These are phyloP conservation scores for Liasis olivaceus DNA, from an alignment of 2,797 vertebrate species.

Conservation along the genomic window DNA sequence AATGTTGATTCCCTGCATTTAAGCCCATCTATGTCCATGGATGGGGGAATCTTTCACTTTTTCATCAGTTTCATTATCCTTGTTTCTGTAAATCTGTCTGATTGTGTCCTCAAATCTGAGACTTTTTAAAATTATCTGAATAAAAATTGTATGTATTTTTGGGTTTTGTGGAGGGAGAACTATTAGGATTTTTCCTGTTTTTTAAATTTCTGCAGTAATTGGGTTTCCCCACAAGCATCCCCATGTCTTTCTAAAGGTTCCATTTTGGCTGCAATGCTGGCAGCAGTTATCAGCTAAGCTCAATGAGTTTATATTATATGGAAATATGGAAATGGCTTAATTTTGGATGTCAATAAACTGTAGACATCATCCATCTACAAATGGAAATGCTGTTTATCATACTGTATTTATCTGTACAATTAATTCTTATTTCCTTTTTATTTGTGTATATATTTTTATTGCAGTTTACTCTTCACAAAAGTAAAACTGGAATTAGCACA, in stretches of 20 bases:
- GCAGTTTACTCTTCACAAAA: conserved; percentile 93
- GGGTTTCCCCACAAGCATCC: neutral
- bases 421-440: conserved; percentile 1
- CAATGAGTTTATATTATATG: neutral
- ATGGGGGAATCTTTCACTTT: neutral
- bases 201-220: neutral
- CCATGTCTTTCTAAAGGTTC: neutral
- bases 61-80: neutral
- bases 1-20: neutral
- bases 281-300: neutral
- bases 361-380: neutral
- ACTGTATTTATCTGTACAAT: neutral
- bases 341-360: neutral
- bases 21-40: neutral
- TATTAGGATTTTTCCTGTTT: neutral
- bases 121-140: neutral
- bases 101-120: neutral
- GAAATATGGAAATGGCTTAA: neutral
- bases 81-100: neutral
- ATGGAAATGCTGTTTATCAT: conserved; percentile 18
- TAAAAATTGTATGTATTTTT: neutral
- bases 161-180: neutral
- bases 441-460: conserved; percentile 28
- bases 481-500: conserved; percentile 89
- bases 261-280: neutral